Percentiles rank a stretch among this genome's conserved stretches.
These are phyloP conservation scores for Oryzias melastigma DNA, from an alignment of 2,113 vertebrate species.

Conservation along the genomic window DNA sequence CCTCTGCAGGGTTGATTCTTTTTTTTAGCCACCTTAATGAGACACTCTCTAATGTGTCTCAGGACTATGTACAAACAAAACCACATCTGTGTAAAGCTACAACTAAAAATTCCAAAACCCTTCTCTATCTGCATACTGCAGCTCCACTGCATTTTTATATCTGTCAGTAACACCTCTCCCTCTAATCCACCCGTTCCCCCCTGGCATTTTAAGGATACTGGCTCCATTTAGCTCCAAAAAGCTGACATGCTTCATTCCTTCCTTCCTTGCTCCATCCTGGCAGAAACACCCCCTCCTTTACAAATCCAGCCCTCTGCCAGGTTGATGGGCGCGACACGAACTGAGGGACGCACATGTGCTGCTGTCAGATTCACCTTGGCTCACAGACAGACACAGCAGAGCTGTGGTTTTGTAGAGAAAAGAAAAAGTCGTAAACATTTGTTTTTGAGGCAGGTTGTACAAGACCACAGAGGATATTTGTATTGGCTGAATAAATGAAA, in stretches of 20 bases:
- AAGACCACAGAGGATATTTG: too few relatives aligned
- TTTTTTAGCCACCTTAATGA: too few relatives aligned
- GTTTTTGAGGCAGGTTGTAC: too few relatives aligned
- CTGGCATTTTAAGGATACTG: neutral
- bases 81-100: too few relatives aligned
- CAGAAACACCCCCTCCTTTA: conserved; percentile 10
- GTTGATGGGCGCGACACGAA: conserved; percentile 9
- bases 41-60: too few relatives aligned
- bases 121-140: conserved; percentile 2
- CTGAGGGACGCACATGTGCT: conserved; percentile 5
- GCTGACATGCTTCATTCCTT: conserved; percentile 22
- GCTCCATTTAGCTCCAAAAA: conserved; percentile 42
- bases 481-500: too few relatives aligned
- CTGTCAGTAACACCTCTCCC: neutral
- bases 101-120: too few relatives aligned
- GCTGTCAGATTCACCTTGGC: conserved; percentile 6
- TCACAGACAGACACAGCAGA: neutral
- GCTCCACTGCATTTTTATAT: conserved; percentile 12
- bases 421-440: too few relatives aligned
- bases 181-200: conserved; percentile 26
- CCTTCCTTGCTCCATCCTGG: conserved; percentile 9
- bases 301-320: conserved; percentile 19
- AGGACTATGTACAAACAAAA: too few relatives aligned
- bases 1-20: too few relatives aligned
- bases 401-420: neutral